Base-by-base conservation (phyloP, 2,797 vertebrate species). In the Protonibea diacanthus region DNA sequence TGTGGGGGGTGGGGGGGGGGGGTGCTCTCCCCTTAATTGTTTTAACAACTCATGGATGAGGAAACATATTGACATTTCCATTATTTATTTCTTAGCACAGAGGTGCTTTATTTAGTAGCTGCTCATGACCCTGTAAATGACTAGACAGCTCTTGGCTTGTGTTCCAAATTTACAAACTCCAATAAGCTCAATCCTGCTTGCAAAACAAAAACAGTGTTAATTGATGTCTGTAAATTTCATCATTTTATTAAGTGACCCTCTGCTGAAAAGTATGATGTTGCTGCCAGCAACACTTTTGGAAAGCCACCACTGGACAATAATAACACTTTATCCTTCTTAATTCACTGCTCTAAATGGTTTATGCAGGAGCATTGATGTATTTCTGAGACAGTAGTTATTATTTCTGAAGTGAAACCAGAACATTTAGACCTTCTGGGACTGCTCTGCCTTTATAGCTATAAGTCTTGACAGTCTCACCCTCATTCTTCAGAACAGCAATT, bases 31-130 rank as follows among this genome's bases (percentile, higher is more conserved):
- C 4, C 18, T 13, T 83, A 64, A 86, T 79, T 78, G 81, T 67
- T 74, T 61, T 59, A 81, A 73, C 68, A 80, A 59, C 44, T 77
- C 63, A 53, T 51, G 49, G 65, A 75, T 52, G 75, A 84, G 56
- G 53, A 81, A 79, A 77, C 57, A 78, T 25, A 58, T 40, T 67
- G 75, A 74, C 78, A n/a, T 74, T 72, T 68, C 55, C 4, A 61
- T 72, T 66, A 48, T 66, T 74, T 76, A 53, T 84, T 79, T 79
- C 40, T 71, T 5, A 52, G 44, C 23, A 6, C 51, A 57, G 47
- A 18, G 20, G 38, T 12, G 12, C 23, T 75, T 82, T 15, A 56
- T 77, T 71, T 71, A 55, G 66, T 47, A 15, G 51, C 33, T n/a
- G n/a, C 63, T 47, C 27, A 1, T 81, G 62, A 77, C n/a, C 58